A percentile compares a stretch with the other conserved stretches of the same genome.
phyloP scores from a whole-genome alignment of 2,888 invertebrate species.

The Aphidoletes aphidimyza region DNA sequence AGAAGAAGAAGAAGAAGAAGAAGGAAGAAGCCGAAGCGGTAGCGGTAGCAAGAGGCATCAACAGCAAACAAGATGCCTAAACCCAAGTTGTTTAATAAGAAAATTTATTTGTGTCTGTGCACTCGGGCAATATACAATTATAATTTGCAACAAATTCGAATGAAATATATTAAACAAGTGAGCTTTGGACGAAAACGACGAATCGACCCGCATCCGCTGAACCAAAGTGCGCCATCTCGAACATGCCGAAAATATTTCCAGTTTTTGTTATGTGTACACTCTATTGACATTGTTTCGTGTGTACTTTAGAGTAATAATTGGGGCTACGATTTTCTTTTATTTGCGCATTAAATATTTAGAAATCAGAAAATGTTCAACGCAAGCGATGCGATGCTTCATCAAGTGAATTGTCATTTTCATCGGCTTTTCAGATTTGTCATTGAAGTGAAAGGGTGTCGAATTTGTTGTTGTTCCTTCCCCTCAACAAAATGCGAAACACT shows the following conservation, averaged over 20 bases:
- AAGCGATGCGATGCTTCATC: neutral
- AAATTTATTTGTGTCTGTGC: slow-evolving; percentile 46
- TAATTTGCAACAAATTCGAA: slow-evolving; percentile 43
- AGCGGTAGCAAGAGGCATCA: neutral
- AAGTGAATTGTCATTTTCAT: slow-evolving; percentile 5
- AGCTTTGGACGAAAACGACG: neutral
- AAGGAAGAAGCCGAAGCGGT: too few relatives aligned
- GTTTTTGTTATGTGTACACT: neutral
- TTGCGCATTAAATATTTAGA: slow-evolving; percentile 18
- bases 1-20: too few relatives aligned
- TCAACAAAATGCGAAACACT: too few relatives aligned
- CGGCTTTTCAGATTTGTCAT: slow-evolving; percentile 9
- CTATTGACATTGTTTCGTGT: slow-evolving; percentile 25
- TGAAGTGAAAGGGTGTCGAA: neutral
- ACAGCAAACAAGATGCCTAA: slow-evolving; percentile 22
- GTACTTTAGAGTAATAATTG: slow-evolving; percentile 1
- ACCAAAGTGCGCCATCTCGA: too few relatives aligned
- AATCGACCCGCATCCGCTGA: too few relatives aligned
- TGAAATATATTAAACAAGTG: neutral
- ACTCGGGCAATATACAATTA: slow-evolving; percentile 19
- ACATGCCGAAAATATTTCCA: too few relatives aligned
- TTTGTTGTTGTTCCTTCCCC: neutral
- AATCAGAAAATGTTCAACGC: neutral
- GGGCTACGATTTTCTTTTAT: neutral
- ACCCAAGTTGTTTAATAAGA: slow-evolving; percentile 28